Evolutionary conservation across 1,140 invertebrate genomes (phyloP).

Genomic region (Epicauta chinensis): DNA sequence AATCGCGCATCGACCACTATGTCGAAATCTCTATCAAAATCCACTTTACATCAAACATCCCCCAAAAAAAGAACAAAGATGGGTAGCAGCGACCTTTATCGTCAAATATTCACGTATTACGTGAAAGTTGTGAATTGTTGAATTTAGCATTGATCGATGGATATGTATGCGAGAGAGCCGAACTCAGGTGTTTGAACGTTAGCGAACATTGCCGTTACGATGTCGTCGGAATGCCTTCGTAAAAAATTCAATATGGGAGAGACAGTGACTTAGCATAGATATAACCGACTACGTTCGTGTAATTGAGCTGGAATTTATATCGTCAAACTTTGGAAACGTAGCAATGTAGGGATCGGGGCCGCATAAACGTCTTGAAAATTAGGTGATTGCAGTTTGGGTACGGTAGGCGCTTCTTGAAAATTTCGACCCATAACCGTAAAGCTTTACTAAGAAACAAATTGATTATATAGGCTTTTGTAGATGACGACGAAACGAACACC

Average conservation of each 20-base stretch:
- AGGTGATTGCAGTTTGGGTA: constrained; percentile 1
- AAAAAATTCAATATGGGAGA: constrained; percentile 26
- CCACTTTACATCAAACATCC: background rate
- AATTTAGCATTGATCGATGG: too few species aligned
- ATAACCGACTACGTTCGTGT: constrained; percentile 10
- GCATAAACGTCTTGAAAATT: constrained; percentile 4
- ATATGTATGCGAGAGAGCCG: constrained; percentile 2
- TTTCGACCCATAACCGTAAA: too few species aligned
- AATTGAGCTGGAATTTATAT: constrained; percentile 19
- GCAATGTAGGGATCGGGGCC: too few species aligned
- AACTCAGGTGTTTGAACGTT: constrained; percentile 20
- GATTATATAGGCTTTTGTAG: too few species aligned
- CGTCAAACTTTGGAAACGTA: background rate
- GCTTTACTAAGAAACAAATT: too few species aligned
- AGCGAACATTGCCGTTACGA: constrained; percentile 15
- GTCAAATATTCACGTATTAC: too few species aligned
- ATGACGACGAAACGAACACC: too few species aligned
- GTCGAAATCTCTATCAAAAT: constrained; percentile 4
- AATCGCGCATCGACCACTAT: too few species aligned
- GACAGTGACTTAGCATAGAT: constrained; percentile 20
- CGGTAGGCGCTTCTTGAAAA: too few species aligned
- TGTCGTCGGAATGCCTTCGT: constrained; percentile 14
- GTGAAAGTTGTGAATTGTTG: too few species aligned
- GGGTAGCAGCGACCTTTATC: too few species aligned
- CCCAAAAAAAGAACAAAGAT: background rate